Evolutionary conservation across 2,888 invertebrate species (phyloP).

Genomic region (Leptothorax acervorum): DNA sequence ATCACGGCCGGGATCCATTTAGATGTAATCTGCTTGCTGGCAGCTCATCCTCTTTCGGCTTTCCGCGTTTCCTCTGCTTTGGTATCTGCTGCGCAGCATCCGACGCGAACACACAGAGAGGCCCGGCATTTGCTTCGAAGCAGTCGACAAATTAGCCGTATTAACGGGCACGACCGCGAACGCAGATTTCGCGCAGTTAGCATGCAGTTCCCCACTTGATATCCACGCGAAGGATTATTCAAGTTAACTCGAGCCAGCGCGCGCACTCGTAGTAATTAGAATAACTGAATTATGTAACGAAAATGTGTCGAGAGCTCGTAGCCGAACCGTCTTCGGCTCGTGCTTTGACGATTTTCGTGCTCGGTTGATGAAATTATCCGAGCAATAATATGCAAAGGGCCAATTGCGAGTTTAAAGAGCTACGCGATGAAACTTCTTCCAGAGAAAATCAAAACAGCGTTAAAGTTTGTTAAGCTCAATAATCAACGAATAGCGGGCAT

Average conservation of each 20-base stretch:
- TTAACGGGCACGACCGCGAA: constrained; percentile 68
- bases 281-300: constrained; percentile 49
- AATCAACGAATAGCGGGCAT: not conserved
- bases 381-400: not conserved
- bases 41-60: constrained; percentile 60
- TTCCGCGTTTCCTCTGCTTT: constrained; percentile 49
- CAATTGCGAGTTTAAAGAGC: not conserved
- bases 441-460: not conserved
- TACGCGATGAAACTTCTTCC: not conserved
- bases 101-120: constrained; percentile 59
- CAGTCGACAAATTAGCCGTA: constrained; percentile 78
- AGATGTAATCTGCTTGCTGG: constrained; percentile 78
- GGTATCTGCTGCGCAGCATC: constrained; percentile 62
- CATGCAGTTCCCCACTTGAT: constrained; percentile 67
- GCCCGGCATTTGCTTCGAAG: constrained; percentile 75
- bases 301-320: constrained; percentile 45
- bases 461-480: not conserved
- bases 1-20: constrained; percentile 75
- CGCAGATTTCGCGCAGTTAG: constrained; percentile 69
- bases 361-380: not conserved
- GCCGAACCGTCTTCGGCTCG: not conserved
- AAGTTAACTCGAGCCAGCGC: constrained; percentile 66
- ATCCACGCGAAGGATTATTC: constrained; percentile 68
- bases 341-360: not conserved
- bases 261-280: constrained; percentile 42